phyloP scores from a whole-genome alignment of 2,888 invertebrate genomes.

The Drosophila colorata region DNA sequence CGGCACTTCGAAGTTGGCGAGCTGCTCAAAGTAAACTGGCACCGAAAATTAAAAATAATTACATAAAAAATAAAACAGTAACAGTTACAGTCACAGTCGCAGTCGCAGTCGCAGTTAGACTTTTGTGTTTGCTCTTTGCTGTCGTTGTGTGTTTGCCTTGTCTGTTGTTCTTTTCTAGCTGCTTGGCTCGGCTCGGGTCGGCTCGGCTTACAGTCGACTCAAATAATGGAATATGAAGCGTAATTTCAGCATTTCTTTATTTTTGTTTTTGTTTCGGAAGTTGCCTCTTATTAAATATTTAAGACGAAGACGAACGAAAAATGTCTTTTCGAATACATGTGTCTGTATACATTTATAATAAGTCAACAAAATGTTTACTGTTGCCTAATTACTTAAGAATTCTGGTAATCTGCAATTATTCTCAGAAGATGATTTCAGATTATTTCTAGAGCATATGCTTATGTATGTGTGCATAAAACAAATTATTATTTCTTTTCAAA shows the following conservation, averaged over 20 bases:
- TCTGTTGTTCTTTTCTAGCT: slow-evolving; percentile 9
- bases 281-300: slow-evolving; percentile 9
- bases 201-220: not conserved
- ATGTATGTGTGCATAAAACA: too few species aligned
- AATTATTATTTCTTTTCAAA: too few species aligned
- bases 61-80: slow-evolving; percentile 37
- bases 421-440: not conserved
- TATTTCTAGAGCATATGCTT: too few species aligned
- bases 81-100: slow-evolving; percentile 35
- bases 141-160: slow-evolving; percentile 12
- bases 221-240: slow-evolving; percentile 19
- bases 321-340: not conserved
- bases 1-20: slow-evolving; percentile 60
- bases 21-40: slow-evolving; percentile 39
- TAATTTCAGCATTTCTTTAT: slow-evolving; percentile 3
- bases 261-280: slow-evolving; percentile 3
- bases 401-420: not conserved
- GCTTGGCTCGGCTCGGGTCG: too few species aligned
- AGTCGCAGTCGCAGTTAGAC: slow-evolving; percentile 31
- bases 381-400: not conserved
- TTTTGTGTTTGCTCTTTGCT: slow-evolving; percentile 15
- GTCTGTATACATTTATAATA: not conserved
- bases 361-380: not conserved
- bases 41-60: slow-evolving; percentile 71
- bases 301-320: not conserved